phyloP scores from a whole-genome alignment of 2,888 invertebrate genomes.

The Apamea anceps region DNA sequence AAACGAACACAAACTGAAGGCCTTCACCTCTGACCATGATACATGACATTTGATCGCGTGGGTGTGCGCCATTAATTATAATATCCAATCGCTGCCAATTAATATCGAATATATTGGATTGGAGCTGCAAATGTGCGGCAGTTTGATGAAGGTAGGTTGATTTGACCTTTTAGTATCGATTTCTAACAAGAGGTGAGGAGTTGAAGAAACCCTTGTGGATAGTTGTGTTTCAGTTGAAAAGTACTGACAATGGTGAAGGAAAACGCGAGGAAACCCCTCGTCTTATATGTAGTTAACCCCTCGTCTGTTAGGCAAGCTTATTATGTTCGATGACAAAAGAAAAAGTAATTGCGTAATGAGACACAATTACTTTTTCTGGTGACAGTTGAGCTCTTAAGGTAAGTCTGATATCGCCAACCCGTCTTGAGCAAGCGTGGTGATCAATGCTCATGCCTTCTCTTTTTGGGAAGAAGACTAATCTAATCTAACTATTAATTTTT shows the following conservation, averaged over 20 bases:
- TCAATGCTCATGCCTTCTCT: too few relatives aligned
- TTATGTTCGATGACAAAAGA: too few relatives aligned
- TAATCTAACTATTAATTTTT: too few relatives aligned
- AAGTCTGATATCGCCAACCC: too few relatives aligned
- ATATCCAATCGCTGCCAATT: conserved; percentile 28
- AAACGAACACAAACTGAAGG: conserved; percentile 42
- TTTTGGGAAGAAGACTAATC: too few relatives aligned
- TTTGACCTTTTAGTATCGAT: conserved; percentile 18
- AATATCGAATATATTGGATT: conserved; percentile 29
- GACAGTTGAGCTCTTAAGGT: too few relatives aligned
- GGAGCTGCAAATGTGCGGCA: conserved; percentile 1
- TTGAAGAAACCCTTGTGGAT: neutral
- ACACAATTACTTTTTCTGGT: too few relatives aligned
- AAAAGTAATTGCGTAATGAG: too few relatives aligned
- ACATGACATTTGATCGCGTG: conserved; percentile 43
- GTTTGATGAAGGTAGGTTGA: conserved; percentile 16
- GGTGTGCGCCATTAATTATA: conserved; percentile 20
- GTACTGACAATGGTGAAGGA: neutral
- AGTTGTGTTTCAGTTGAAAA: neutral
- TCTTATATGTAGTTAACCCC: neutral
- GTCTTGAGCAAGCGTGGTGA: too few relatives aligned
- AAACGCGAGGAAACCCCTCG: neutral
- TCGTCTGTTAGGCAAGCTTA: too few relatives aligned
- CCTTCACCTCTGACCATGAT: conserved; percentile 61
- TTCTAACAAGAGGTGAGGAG: neutral